Evolutionary conservation across 2,888 invertebrate species (phyloP).

Genomic region (Baccha elongata): DNA sequence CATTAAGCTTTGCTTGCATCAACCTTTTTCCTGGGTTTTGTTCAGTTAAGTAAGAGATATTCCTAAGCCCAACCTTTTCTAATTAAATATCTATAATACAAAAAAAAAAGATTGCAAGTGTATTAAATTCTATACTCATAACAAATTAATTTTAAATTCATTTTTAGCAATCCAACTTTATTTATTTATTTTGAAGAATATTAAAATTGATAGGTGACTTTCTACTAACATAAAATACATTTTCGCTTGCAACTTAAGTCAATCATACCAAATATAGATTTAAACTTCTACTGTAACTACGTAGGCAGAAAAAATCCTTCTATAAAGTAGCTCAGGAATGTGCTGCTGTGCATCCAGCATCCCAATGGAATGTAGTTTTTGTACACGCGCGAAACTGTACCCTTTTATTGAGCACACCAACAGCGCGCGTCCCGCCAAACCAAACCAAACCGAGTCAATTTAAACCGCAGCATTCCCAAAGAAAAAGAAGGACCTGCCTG

Average conservation of each 20-base stretch:
- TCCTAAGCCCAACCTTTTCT: too few species aligned
- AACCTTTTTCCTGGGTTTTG: too few species aligned
- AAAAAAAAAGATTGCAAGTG: too few species aligned
- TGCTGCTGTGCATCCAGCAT: slow-evolving; percentile 57
- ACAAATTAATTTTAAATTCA: too few species aligned
- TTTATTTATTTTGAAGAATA: too few species aligned
- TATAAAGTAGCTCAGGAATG: slow-evolving; percentile 51
- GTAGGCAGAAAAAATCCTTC: background rate
- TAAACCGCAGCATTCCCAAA: slow-evolving; percentile 66
- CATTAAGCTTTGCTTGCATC: too few species aligned
- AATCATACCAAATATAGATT: slow-evolving; percentile 18
- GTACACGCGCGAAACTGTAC: slow-evolving; percentile 75
- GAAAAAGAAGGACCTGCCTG: slow-evolving; percentile 64
- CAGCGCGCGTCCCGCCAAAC: slow-evolving; percentile 63
- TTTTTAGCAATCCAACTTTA: too few species aligned
- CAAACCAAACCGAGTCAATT: slow-evolving; percentile 55
- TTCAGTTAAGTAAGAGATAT: too few species aligned
- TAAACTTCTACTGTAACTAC: slow-evolving; percentile 17
- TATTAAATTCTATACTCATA: too few species aligned
- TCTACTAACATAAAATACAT: background rate
- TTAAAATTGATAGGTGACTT: too few species aligned
- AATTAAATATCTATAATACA: too few species aligned
- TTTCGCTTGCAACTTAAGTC: slow-evolving; percentile 21
- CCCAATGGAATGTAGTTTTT: slow-evolving; percentile 74
- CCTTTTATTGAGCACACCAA: slow-evolving; percentile 73